Percentiles rank a stretch among this genome's conserved stretches.
Evolutionary conservation across 2,888 invertebrate genomes (phyloP).

Genomic region (Marasmarcha lunaedactyla): DNA sequence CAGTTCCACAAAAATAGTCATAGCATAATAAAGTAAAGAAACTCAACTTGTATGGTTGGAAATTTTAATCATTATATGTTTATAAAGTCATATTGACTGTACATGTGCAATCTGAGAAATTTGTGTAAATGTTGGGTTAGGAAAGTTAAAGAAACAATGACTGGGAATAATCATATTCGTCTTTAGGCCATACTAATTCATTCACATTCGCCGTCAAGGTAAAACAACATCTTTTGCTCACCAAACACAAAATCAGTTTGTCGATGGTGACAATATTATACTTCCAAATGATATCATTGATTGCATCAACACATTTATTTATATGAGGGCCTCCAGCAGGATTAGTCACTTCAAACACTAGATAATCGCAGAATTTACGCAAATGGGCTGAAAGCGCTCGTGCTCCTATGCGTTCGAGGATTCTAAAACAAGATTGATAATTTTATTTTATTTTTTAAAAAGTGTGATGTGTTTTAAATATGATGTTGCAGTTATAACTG

Average conservation of each 20-base stretch:
- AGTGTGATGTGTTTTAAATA: not conserved
- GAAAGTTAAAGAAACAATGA: too few species aligned
- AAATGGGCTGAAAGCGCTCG: conserved; percentile 91
- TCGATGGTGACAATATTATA: conserved; percentile 97
- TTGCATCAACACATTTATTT: conserved; percentile 93
- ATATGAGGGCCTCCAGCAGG: conserved; percentile 90
- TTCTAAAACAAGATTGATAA: conserved; percentile 61
- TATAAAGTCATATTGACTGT: too few species aligned
- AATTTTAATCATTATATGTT: too few species aligned
- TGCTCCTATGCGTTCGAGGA: conserved; percentile 93
- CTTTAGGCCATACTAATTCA: too few species aligned
- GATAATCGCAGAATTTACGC: conserved; percentile 93
- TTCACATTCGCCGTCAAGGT: too few species aligned
- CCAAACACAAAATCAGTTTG: conserved; percentile 89
- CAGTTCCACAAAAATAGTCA: too few species aligned
- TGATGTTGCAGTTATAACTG: not conserved
- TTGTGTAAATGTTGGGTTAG: too few species aligned
- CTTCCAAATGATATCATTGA: conserved; percentile 98
- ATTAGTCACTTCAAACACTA: conserved; percentile 92
- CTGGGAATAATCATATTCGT: too few species aligned
- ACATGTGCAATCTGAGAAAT: too few species aligned
- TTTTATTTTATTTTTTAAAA: not conserved
- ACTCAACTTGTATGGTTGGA: too few species aligned
- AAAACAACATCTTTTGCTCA: too few species aligned
- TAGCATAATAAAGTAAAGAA: too few species aligned